Conservation (phyloP, 2,888 invertebrate genomes). For the Hirtodrosophila alboralis region DNA sequence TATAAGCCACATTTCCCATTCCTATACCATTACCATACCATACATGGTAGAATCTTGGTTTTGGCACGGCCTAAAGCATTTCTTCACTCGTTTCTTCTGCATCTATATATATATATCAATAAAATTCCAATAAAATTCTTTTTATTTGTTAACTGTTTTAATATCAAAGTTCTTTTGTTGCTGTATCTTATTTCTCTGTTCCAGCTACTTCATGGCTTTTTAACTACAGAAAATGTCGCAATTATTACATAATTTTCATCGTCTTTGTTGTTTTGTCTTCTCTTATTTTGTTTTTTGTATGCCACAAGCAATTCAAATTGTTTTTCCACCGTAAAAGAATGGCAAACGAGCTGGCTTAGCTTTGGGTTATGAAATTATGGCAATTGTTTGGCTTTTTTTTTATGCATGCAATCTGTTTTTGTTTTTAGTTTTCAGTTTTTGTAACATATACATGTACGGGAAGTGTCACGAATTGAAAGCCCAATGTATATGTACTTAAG, state of each 20-base stretch:
- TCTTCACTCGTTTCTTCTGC: slow-evolving; percentile 29
- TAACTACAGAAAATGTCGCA: slow-evolving; percentile 63
- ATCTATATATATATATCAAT: slow-evolving; percentile 6
- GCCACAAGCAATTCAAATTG: slow-evolving; percentile 61
- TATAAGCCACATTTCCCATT: slow-evolving; percentile 27
- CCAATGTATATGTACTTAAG: slow-evolving; percentile 20
- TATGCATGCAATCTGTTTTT: slow-evolving; percentile 44
- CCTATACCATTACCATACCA: slow-evolving; percentile 18
- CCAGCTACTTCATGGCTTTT: slow-evolving; percentile 42
- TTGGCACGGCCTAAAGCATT: slow-evolving; percentile 31
- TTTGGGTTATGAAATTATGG: slow-evolving; percentile 69
- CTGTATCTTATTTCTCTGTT: slow-evolving; percentile 16
- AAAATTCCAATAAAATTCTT: slow-evolving; percentile 52
- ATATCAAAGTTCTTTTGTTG: slow-evolving; percentile 21
- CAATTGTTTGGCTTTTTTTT: slow-evolving; percentile 63
- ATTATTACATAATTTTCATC: slow-evolving; percentile 69
- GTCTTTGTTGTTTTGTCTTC: slow-evolving; percentile 26
- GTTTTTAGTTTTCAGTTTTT: slow-evolving; percentile 7
- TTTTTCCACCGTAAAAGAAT: slow-evolving; percentile 59
- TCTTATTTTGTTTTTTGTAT: slow-evolving; percentile 27
- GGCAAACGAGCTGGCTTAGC: slow-evolving; percentile 53
- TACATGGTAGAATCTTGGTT: slow-evolving; percentile 17
- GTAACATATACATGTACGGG: slow-evolving; percentile 19
- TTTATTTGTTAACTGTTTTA: slow-evolving; percentile 30
- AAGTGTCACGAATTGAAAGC: slow-evolving; percentile 44